Evolutionary conservation across 2,797 vertebrate species (phyloP), one percentile per base, ranked within the genome.

Genomic region (Emys orbicularis): DNA sequence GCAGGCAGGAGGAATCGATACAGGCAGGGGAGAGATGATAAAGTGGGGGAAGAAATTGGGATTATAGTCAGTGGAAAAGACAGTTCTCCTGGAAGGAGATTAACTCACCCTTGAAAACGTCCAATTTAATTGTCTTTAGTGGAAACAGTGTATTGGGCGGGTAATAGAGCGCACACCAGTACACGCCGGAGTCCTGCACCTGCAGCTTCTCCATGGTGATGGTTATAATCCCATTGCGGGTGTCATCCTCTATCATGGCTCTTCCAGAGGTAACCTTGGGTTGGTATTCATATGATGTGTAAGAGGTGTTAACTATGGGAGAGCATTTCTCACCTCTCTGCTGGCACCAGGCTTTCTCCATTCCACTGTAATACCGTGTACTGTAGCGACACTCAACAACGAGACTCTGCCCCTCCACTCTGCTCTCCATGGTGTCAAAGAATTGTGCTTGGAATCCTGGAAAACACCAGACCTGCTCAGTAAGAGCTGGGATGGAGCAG

Each of bases 261-360:
- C 65, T 86, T 52, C 47, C 29, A 5, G 2, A 12, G 13, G 1
- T 1, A 3, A 2, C 19, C 19, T 2, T 13, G 23, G 8, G 76
- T 15, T 8, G 25, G 41, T 29, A 13, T 29, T 13, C 16, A 6
- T 27, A 0, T 1, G 25, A 10, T n/a, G 1, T 0, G 34, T 2
- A 0, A 18, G 0, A 1, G 25, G 29, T 52, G 0, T 11, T 82
- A 1, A 0, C 0, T 15, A 3, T 0, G 1, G 0, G 0, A 50
- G 54, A 94, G 0, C 0, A 0, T 0, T 0, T 2, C 57, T 1
- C 2, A 2, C 0, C 8, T 31, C 2, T 0, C 4, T 0, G 3
- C 4, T 0, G 79, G 85, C 95, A 97, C 95, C 94, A 97, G 8
- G 0, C 7, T 82, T 79, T 96, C 12, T 0, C 1, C 3, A 10